These are phyloP conservation scores for Octopus bimaculoides DNA, from an alignment of 1,140 invertebrate genomes.

Conservation along the genomic window DNA sequence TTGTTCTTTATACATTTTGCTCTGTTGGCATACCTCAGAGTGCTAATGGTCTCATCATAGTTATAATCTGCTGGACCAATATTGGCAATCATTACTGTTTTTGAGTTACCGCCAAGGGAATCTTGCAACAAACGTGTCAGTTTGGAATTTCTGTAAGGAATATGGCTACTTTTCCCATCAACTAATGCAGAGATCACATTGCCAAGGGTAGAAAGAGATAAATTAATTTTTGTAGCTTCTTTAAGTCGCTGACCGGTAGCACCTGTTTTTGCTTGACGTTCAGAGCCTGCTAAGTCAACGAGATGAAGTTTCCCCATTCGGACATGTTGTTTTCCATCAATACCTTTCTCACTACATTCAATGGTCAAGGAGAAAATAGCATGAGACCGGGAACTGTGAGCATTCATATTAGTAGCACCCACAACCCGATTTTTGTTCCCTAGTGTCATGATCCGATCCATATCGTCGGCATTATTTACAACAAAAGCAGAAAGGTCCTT, in stretches of 20 bases:
- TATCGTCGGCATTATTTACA: constrained; percentile 80
- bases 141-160: constrained; percentile 59
- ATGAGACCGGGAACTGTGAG: constrained; percentile 78
- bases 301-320: constrained; percentile 95
- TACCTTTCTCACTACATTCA: constrained; percentile 86
- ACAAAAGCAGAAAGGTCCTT: constrained; percentile 75
- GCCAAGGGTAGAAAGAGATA: constrained; percentile 88
- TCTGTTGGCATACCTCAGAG: constrained; percentile 92
- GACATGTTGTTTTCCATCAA: constrained; percentile 85
- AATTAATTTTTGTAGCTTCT: constrained; percentile 93
- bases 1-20: constrained; percentile 98
- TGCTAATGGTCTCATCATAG: constrained; percentile 97
- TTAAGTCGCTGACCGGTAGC: constrained; percentile 84
- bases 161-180: constrained; percentile 60
- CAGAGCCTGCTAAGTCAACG: constrained; percentile 93
- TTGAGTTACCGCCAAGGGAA: constrained; percentile 86
- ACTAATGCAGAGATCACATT: constrained; percentile 97
- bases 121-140: constrained; percentile 62
- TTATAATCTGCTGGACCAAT: constrained; percentile 94
- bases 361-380: constrained; percentile 95
- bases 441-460: constrained; percentile 75
- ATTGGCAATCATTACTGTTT: constrained; percentile 92
- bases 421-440: constrained; percentile 72
- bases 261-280: constrained; percentile 92
- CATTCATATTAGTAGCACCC: constrained; percentile 82